These are phyloP conservation scores for Choloepus hoffmanni DNA, from an alignment of 2,113 vertebrate genomes.

Conservation along the genomic window DNA sequence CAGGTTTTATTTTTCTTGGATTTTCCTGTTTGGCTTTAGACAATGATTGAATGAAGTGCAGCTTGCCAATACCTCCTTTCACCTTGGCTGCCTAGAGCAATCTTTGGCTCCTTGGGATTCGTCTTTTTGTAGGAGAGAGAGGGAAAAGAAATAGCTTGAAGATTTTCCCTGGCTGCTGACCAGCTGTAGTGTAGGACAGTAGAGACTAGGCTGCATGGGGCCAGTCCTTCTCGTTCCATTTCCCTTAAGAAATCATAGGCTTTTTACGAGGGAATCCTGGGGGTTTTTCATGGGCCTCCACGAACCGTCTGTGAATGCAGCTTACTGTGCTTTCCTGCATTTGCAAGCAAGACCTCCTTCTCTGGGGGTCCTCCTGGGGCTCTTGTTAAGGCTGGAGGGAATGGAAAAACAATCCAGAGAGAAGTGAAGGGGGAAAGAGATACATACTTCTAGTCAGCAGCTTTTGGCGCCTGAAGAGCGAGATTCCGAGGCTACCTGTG, in stretches of 20 bases:
- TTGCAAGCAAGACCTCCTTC: background rate
- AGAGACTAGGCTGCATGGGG: too few relatives aligned
- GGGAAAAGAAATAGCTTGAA: background rate
- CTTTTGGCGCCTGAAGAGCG: background rate
- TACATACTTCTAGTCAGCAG: background rate
- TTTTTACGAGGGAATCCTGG: background rate
- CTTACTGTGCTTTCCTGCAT: background rate
- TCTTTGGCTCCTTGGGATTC: background rate
- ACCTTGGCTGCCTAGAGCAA: rapidly evolving
- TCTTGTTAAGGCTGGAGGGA: background rate
- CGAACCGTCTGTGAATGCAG: background rate
- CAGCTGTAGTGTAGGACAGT: background rate
- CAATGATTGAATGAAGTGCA: background rate
- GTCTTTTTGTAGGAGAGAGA: background rate
- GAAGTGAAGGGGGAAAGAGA: background rate
- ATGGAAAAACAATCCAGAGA: background rate
- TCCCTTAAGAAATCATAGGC: background rate
- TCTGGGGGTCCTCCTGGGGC: rapidly evolving
- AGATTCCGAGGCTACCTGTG: background rate
- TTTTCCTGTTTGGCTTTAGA: conserved; percentile 17
- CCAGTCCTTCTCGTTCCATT: background rate
- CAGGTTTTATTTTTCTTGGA: conserved; percentile 9
- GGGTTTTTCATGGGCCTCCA: background rate
- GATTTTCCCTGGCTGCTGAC: background rate
- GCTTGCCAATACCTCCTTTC: background rate